Conservation (phyloP, 2,888 invertebrate genomes). For the Eupeodes latifasciatus region DNA sequence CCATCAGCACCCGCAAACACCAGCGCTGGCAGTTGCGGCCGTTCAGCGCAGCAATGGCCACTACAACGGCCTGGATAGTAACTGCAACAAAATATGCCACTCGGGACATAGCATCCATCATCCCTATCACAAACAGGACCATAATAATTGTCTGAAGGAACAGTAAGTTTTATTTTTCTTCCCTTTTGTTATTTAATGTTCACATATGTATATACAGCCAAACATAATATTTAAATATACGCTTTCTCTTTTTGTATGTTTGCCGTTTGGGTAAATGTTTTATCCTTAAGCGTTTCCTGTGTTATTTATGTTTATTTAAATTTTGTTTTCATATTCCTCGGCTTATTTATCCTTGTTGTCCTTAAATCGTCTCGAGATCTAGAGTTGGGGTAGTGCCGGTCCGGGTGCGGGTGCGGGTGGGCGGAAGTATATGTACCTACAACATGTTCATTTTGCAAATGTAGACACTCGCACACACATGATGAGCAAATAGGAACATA, state of each 20-base stretch:
- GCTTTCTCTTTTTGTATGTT: not conserved
- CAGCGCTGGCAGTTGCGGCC: slow-evolving; percentile 80
- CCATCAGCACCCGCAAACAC: slow-evolving; percentile 77
- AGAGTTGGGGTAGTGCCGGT: too few relatives aligned
- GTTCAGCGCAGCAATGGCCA: slow-evolving; percentile 77
- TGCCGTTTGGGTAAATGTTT: not conserved
- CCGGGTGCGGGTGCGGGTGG: not conserved
- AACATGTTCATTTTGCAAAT: slow-evolving; percentile 58
- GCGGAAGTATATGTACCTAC: slow-evolving; percentile 27
- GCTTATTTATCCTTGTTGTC: slow-evolving; percentile 40
- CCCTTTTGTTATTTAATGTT: not conserved
- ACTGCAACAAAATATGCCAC: slow-evolving; percentile 80
- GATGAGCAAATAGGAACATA: slow-evolving; percentile 22
- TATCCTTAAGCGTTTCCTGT: slow-evolving; percentile 49
- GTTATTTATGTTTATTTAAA: slow-evolving; percentile 39
- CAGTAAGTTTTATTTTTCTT: slow-evolving; percentile 81
- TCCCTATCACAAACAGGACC: slow-evolving; percentile 81
- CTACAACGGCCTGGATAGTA: slow-evolving; percentile 79
- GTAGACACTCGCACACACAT: slow-evolving; percentile 41
- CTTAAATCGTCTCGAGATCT: not conserved
- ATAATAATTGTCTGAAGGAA: slow-evolving; percentile 83
- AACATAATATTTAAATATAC: not conserved
- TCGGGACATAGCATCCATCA: slow-evolving; percentile 80
- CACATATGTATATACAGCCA: not conserved
- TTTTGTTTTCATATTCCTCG: slow-evolving; percentile 32